Conservation (phyloP, 1,140 invertebrate species). For the Saccostrea cuccullata region DNA sequence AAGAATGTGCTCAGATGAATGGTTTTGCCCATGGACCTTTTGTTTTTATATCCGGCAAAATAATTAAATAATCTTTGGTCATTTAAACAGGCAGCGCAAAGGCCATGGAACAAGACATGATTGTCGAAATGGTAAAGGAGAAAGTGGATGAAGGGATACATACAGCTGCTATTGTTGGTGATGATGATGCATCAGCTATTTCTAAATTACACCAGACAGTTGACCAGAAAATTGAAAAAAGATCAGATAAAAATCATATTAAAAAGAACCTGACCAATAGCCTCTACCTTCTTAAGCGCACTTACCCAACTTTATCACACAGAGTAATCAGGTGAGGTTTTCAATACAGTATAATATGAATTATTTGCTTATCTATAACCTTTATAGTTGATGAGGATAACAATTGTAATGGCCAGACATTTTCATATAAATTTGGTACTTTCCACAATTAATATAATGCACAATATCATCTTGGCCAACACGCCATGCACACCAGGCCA, state of each 20-base stretch:
- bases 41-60: too few species aligned
- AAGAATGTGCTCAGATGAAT: too few species aligned
- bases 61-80: too few species aligned
- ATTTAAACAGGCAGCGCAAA: slow-evolving; percentile 7
- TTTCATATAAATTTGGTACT: too few species aligned
- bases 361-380: too few species aligned
- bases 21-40: too few species aligned
- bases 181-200: slow-evolving; percentile 43
- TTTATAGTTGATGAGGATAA: too few species aligned
- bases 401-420: too few species aligned
- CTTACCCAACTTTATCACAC: neutral
- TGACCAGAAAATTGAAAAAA: slow-evolving; percentile 43
- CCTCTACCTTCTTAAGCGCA: neutral
- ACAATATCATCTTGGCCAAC: too few species aligned
- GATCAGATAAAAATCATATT: slow-evolving; percentile 45
- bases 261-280: slow-evolving; percentile 34
- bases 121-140: slow-evolving; percentile 19
- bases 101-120: slow-evolving; percentile 33
- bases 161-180: slow-evolving; percentile 21
- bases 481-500: too few species aligned
- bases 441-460: too few species aligned
- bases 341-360: neutral
- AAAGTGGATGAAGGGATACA: neutral
- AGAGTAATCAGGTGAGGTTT: neutral
- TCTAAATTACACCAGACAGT: neutral